These are phyloP conservation scores for Anser brachyrhynchus DNA, from an alignment of 2,113 vertebrate species.

Conservation along the genomic window DNA sequence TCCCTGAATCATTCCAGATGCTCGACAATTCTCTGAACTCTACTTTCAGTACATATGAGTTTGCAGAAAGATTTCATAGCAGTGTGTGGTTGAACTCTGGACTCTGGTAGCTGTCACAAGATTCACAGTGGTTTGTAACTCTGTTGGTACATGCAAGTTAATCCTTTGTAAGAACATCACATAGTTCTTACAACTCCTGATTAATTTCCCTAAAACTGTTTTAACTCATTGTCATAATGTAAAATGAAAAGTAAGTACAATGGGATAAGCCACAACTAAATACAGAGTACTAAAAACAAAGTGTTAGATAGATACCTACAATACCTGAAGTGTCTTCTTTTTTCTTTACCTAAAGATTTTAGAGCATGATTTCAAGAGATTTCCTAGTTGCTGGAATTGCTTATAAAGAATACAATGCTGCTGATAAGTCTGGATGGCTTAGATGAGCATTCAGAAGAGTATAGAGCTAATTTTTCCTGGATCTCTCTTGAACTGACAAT, in stretches of 20 bases:
- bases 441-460: slow-evolving; percentile 74
- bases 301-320: background rate
- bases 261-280: background rate
- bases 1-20: too few species aligned
- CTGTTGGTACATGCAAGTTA: background rate
- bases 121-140: too few species aligned
- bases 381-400: slow-evolving; percentile 63
- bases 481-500: slow-evolving; percentile 48
- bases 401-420: slow-evolving; percentile 44
- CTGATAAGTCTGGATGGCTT: slow-evolving; percentile 73
- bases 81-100: too few species aligned
- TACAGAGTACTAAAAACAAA: background rate
- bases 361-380: slow-evolving; percentile 71
- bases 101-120: too few species aligned
- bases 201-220: background rate
- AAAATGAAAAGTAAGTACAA: background rate
- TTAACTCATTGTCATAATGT: background rate
- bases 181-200: background rate
- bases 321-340: background rate
- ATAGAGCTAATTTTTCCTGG: slow-evolving; percentile 70
- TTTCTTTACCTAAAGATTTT: slow-evolving; percentile 47
- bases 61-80: background rate
- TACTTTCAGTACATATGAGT: background rate
- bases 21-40: background rate
- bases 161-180: background rate